phyloP scores from a whole-genome alignment of 92 coral and sea anemone species.

The Ricordea florida region DNA sequence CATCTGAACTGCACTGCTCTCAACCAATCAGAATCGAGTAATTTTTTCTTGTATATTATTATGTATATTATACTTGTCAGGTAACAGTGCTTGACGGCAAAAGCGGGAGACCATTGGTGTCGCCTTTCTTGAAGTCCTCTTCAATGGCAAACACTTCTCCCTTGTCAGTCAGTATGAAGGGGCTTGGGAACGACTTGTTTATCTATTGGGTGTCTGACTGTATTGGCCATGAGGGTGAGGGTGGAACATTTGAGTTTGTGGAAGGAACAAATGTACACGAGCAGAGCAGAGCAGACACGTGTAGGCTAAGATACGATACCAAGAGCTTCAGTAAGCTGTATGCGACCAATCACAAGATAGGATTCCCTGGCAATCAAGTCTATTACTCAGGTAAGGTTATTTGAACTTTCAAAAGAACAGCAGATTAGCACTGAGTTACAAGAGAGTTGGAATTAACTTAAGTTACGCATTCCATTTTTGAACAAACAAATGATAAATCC shows the following conservation, averaged over 20 bases:
- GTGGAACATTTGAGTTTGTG: slow-evolving; percentile 88
- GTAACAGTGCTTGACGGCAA: slow-evolving; percentile 91
- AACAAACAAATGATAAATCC: too few relatives aligned
- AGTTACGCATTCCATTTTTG: too few relatives aligned
- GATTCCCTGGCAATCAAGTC: slow-evolving; percentile 88
- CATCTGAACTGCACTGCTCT: too few relatives aligned
- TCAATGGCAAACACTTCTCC: slow-evolving; percentile 96
- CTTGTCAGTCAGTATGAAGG: slow-evolving; percentile 91
- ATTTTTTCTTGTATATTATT: too few relatives aligned
- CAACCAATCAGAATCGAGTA: too few relatives aligned
- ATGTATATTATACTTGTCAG: slow-evolving; percentile 58
- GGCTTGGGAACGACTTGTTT: slow-evolving; percentile 87
- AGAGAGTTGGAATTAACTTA: too few relatives aligned
- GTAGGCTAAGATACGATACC: slow-evolving; percentile 84
- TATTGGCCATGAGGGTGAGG: slow-evolving; percentile 91
- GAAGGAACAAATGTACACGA: slow-evolving; percentile 98
- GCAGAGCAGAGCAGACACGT: slow-evolving; percentile 99
- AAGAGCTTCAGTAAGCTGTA: slow-evolving; percentile 92
- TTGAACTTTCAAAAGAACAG: not conserved
- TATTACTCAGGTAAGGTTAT: slow-evolving; percentile 86
- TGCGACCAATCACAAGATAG: slow-evolving; percentile 74
- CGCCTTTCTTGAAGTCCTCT: slow-evolving; percentile 75
- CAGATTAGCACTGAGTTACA: too few relatives aligned
- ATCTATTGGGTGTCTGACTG: slow-evolving; percentile 97
- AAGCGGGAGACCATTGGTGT: slow-evolving; percentile 80